Evolutionary conservation across 1,140 invertebrate species (phyloP), one percentile per base, ranked within the genome.

Genomic region (Drosophila baimaii): DNA sequence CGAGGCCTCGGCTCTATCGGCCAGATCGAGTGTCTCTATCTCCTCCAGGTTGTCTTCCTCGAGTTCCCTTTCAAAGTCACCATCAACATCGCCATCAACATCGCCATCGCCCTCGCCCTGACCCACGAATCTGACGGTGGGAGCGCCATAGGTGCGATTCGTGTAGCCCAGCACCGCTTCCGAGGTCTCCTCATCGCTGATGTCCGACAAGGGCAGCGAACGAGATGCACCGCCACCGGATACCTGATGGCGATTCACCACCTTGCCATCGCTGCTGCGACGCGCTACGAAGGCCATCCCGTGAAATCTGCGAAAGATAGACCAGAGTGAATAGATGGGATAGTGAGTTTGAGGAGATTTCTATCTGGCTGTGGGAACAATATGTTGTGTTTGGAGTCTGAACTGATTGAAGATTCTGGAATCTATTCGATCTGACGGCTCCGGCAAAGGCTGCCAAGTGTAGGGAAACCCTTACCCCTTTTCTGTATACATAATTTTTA

Each of bases 201-300:
- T 41, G 17, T 88, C 84, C 6, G 72, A 54, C 19, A 54, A 21
- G 4, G 51, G n/a, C 61, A 52, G 3, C 0, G 62, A 19, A 21
- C 35, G 54, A 6, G 10, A 31, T 44, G 2, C 10, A 19, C 9
- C 54, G 27, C 10, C 17, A 8, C n/a, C 72, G 46, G 80, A 77
- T n/a, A 83, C 37, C 29, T 69, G 51, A 23, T 84, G 68, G 5
- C 61, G 52, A 12, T 88, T 57, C 5, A 89, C 72, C 54, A 88
- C 52, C 9, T 79, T 59, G 15, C 66, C 84, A 49, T 73, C 68
- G 9, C 17, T 61, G 21, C 63, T 70, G 27, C 76, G 59, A 25
- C 79, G 83, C 19, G 83, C 79, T 55, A 77, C 63, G 33, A 83
- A 86, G 17, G 83, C 83, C 83, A 86, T 86, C 44, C 29, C 13